Conservation (phyloP, 2,113 vertebrate genomes). For the Sylvia atricapilla region DNA sequence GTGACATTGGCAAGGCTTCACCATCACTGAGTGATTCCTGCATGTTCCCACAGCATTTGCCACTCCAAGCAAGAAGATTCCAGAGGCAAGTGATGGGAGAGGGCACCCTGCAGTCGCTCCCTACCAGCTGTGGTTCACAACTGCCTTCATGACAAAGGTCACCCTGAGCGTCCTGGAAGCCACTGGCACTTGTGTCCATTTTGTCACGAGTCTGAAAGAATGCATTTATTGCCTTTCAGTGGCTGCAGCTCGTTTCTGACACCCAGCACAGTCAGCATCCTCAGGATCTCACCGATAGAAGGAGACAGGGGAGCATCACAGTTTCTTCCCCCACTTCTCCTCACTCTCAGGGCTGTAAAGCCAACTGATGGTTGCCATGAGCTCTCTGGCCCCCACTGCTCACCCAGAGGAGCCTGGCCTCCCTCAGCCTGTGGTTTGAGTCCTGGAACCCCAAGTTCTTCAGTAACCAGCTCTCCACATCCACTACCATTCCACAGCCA, state of each 20-base stretch:
- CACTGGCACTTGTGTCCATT: rapidly evolving
- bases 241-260: not conserved
- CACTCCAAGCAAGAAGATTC: not conserved
- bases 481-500: rapidly evolving
- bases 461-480: not conserved
- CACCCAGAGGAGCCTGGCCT: not conserved
- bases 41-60: not conserved
- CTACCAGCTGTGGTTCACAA: not conserved
- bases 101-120: rapidly evolving
- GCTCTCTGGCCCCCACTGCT: not conserved
- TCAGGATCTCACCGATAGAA: rapidly evolving
- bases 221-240: not conserved
- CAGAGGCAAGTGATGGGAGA: not conserved
- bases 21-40: rapidly evolving
- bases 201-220: not conserved
- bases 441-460: not conserved
- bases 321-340: not conserved
- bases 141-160: not conserved
- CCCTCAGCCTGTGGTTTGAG: not conserved
- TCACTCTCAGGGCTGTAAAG: not conserved
- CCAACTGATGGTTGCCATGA: not conserved
- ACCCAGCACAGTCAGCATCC: rapidly evolving
- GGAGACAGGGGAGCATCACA: not conserved
- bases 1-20: not conserved
- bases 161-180: not conserved